phyloP scores from a whole-genome alignment of 2,888 invertebrate genomes.

The Catocala sponsa region DNA sequence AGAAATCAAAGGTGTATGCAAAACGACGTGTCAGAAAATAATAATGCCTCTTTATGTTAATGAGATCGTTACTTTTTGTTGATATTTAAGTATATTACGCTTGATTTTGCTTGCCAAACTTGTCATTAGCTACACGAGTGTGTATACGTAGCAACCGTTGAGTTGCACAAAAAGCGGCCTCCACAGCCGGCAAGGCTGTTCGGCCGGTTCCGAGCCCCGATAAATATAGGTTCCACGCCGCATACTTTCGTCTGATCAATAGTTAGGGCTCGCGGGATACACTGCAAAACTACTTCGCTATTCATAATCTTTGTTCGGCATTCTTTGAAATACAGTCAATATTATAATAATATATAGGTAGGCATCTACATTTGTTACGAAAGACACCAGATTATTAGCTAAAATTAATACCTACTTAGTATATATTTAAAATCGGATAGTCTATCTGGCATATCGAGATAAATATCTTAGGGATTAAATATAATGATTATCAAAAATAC shows the following conservation, averaged over 20 bases:
- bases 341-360: too few relatives aligned
- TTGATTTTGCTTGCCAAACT: constrained; percentile 19
- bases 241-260: constrained; percentile 55
- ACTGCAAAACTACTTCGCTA: constrained; percentile 14
- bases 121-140: constrained; percentile 28
- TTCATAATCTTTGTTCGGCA: constrained; percentile 6
- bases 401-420: too few relatives aligned
- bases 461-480: too few relatives aligned
- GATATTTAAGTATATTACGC: neutral
- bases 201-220: constrained; percentile 66
- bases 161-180: constrained; percentile 70
- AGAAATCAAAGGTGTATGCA: neutral
- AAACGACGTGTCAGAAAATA: too few relatives aligned
- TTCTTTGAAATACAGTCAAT: neutral
- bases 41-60: too few relatives aligned
- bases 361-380: too few relatives aligned
- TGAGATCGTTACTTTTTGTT: neutral
- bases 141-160: constrained; percentile 22
- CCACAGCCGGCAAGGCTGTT: constrained; percentile 69
- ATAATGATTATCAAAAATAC: too few relatives aligned
- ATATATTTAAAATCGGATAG: too few relatives aligned
- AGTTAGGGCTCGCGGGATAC: constrained; percentile 23
- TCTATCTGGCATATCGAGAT: too few relatives aligned
- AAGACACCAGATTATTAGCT: too few relatives aligned
- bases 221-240: constrained; percentile 48